Percentiles rank a stretch among this genome's conserved stretches.
These are phyloP conservation scores for Siniperca undulata DNA, from an alignment of 2,797 vertebrate genomes.

Conservation along the genomic window DNA sequence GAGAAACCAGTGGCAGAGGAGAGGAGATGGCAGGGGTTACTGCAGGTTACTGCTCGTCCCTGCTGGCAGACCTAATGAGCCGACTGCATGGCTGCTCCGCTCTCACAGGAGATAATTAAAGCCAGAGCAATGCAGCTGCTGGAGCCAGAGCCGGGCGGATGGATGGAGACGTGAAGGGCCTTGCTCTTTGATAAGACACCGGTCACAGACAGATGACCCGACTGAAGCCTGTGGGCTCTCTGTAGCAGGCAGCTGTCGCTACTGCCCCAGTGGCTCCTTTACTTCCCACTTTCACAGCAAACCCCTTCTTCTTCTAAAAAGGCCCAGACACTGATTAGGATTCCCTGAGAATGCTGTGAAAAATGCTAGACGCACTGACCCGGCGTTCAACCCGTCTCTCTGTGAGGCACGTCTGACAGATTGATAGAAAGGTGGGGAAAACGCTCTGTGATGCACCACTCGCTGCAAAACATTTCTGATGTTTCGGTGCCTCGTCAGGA, in stretches of 20 bases:
- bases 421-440: constrained; percentile 4
- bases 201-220: constrained; percentile 61
- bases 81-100: constrained; percentile 17
- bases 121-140: background rate
- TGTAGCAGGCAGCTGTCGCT: constrained; percentile 34
- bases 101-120: constrained; percentile 63
- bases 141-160: background rate
- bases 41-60: constrained; percentile 40
- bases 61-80: constrained; percentile 51
- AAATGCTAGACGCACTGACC: constrained; percentile 23
- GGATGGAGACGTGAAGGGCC: constrained; percentile 21
- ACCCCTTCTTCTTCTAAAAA: background rate
- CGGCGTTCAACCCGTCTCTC: constrained; percentile 34
- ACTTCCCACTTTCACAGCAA: background rate
- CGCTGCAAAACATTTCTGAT: constrained; percentile 14
- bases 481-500: constrained; percentile 19
- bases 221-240: constrained; percentile 54
- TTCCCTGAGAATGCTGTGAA: constrained; percentile 7
- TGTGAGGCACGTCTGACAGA: constrained; percentile 11
- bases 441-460: background rate
- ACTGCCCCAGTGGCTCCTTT: constrained; percentile 1
- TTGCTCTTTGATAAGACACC: constrained; percentile 68
- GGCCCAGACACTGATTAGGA: constrained; percentile 23
- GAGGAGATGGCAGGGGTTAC: constrained; percentile 32
- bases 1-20: background rate